Conservation (phyloP, 2,888 invertebrate genomes). For the Punctoribates punctum region DNA sequence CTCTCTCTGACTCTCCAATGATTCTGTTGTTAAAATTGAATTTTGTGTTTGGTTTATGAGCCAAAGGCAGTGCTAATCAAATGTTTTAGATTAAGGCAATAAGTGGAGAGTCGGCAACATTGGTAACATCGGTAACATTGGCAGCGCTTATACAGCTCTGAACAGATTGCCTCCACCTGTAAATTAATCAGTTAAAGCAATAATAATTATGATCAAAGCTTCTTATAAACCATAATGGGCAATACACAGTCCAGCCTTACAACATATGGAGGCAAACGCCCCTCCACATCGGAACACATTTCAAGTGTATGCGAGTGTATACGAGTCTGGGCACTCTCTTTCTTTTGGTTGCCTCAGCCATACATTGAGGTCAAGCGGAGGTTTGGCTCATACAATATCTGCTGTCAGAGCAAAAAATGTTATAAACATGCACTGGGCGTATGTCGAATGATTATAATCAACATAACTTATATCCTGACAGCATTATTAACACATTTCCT, state of each 20-base stretch:
- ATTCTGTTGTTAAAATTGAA: slow-evolving; percentile 26
- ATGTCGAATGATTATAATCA: slow-evolving; percentile 36
- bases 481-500: slow-evolving; percentile 36
- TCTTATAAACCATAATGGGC: slow-evolving; percentile 34
- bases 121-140: too few species aligned
- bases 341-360: background rate
- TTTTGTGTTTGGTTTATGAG: background rate
- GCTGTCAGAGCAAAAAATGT: slow-evolving; percentile 32
- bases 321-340: slow-evolving; percentile 15
- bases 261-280: background rate
- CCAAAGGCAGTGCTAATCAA: slow-evolving; percentile 19
- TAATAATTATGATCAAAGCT: slow-evolving; percentile 35
- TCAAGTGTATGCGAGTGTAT: too few species aligned
- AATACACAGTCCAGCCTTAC: slow-evolving; percentile 17
- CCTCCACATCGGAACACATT: background rate
- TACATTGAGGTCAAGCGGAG: slow-evolving; percentile 38
- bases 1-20: background rate
- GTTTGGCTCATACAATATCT: slow-evolving; percentile 31
- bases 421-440: slow-evolving; percentile 34
- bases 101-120: too few species aligned
- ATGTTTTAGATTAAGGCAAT: background rate
- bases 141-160: background rate
- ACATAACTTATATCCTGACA: slow-evolving; percentile 34
- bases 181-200: slow-evolving; percentile 37
- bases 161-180: slow-evolving; percentile 30